Evolutionary conservation across 1,140 invertebrate genomes (phyloP).

Genomic region (Pseudobourletiella spinata): DNA sequence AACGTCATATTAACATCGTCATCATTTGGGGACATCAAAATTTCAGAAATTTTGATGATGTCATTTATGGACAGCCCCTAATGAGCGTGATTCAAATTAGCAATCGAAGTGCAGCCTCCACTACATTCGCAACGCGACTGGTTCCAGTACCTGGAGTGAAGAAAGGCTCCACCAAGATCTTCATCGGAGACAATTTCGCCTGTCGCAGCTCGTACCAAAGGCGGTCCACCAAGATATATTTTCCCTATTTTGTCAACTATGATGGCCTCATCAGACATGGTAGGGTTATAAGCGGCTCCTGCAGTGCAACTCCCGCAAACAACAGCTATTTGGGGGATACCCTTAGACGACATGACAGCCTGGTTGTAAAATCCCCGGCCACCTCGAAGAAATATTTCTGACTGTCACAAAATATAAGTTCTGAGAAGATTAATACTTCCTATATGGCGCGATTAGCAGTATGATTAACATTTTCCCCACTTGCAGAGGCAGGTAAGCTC

Average conservation of each 20-base stretch:
- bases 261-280: conserved; percentile 59
- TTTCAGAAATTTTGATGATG: too few relatives aligned
- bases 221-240: conserved; percentile 57
- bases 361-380: conserved; percentile 62
- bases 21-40: too few relatives aligned
- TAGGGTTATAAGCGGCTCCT: conserved; percentile 58
- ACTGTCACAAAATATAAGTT: conserved; percentile 40
- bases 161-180: conserved; percentile 56
- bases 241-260: conserved; percentile 57
- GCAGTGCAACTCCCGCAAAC: conserved; percentile 53
- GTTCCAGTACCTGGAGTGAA: conserved; percentile 54
- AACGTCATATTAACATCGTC: too few relatives aligned
- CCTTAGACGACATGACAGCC: conserved; percentile 53
- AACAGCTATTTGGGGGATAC: conserved; percentile 51
- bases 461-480: too few relatives aligned
- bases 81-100: too few relatives aligned
- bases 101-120: too few relatives aligned
- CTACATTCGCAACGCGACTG: too few relatives aligned
- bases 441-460: too few relatives aligned
- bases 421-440: neutral
- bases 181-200: conserved; percentile 56
- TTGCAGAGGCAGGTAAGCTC: conserved; percentile 52
- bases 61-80: too few relatives aligned
- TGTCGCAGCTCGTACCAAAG: conserved; percentile 57
- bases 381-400: conserved; percentile 61